phyloP scores from a whole-genome alignment of 2,797 vertebrate species.

The Myiotriccus ornatus region DNA sequence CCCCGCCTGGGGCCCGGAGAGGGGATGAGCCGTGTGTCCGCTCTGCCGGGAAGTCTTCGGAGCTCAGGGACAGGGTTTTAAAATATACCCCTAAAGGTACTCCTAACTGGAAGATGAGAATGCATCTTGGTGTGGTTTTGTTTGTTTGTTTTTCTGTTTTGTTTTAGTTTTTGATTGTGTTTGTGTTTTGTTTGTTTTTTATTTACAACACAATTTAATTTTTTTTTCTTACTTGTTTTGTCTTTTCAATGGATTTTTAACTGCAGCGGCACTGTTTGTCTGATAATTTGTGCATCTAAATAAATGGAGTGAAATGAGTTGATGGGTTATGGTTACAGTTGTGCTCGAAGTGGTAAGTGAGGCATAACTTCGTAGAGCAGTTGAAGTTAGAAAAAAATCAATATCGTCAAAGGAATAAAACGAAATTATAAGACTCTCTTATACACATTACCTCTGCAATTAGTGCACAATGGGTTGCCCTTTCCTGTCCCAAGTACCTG shows the following conservation, averaged over 20 bases:
- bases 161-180: accelerated
- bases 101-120: accelerated
- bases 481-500: background rate
- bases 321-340: background rate
- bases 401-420: background rate
- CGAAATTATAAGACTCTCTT: accelerated
- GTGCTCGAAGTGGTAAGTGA: background rate
- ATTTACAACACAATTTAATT: accelerated
- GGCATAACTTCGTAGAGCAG: background rate
- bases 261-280: accelerated
- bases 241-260: background rate
- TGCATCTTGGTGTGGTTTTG: background rate
- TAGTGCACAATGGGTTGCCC: background rate
- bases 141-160: too few relatives aligned
- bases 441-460: background rate
- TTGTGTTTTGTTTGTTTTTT: background rate
- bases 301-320: background rate
- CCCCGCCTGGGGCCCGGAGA: background rate
- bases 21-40: background rate
- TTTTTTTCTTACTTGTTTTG: background rate
- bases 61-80: accelerated
- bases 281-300: background rate
- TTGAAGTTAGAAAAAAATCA: background rate
- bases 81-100: accelerated
- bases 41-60: accelerated